phyloP scores from a whole-genome alignment of 2,888 invertebrate genomes.

The Clanis bilineata region DNA sequence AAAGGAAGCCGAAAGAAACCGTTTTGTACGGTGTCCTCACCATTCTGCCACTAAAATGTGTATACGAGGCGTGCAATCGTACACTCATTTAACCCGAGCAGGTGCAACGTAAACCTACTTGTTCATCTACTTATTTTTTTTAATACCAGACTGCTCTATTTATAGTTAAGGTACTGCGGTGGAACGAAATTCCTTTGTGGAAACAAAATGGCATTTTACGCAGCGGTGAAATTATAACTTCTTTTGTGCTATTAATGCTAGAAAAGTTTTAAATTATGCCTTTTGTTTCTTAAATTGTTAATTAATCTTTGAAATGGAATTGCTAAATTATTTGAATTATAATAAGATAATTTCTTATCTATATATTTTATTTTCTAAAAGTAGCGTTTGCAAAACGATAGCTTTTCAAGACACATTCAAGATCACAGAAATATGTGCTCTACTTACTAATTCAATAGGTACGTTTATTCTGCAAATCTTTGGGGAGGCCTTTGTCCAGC shows the following conservation, averaged over 20 bases:
- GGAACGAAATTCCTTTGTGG: not conserved
- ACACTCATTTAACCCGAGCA: conserved; percentile 9
- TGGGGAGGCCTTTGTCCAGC: too few species aligned
- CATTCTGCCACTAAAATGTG: not conserved
- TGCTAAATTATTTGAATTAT: not conserved
- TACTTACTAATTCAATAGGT: too few species aligned
- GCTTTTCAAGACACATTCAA: too few species aligned
- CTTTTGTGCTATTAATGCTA: not conserved
- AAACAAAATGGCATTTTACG: conserved; percentile 4
- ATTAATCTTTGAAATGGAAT: not conserved
- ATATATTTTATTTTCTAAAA: too few species aligned
- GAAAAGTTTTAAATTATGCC: not conserved
- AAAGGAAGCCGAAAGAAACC: too few species aligned
- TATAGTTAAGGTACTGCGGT: conserved; percentile 4
- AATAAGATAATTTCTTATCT: too few species aligned
- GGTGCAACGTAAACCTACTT: conserved; percentile 15
- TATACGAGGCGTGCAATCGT: not conserved
- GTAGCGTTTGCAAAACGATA: too few species aligned
- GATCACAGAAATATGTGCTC: too few species aligned
- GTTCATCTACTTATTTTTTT: conserved; percentile 14
- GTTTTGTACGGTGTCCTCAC: too few species aligned
- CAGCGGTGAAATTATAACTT: not conserved
- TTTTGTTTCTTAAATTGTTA: not conserved
- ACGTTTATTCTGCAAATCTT: too few species aligned
- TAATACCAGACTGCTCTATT: conserved; percentile 15